phyloP scores from a whole-genome alignment of 30 jellyfish, hydroid and myxozoan species.

The Turritopsis rubra region DNA sequence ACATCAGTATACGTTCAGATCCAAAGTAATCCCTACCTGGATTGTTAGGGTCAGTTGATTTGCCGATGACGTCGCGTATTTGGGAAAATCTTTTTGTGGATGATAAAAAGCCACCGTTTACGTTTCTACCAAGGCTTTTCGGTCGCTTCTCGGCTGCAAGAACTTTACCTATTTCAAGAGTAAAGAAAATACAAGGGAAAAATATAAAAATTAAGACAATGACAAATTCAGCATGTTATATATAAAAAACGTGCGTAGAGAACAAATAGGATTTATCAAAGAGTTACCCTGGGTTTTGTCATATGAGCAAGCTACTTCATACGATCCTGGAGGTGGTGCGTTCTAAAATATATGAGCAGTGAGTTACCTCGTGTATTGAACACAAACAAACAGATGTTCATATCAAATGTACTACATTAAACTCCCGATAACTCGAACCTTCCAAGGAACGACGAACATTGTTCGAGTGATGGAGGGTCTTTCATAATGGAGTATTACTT shows the following conservation, averaged over 20 bases:
- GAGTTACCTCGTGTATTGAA: not conserved
- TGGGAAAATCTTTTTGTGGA: conserved; percentile 79
- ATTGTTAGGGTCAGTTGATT: conserved; percentile 44
- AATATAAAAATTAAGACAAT: not conserved
- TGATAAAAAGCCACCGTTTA: conserved; percentile 83
- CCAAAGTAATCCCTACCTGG: conserved; percentile 44
- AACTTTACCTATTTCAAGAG: conserved; percentile 41
- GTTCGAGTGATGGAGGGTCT: no score
- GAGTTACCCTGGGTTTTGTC: conserved; percentile 74
- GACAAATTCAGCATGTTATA: not conserved
- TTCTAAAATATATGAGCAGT: conserved; percentile 26
- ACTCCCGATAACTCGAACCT: no score
- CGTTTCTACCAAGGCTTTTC: conserved; percentile 9
- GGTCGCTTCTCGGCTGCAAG: conserved; percentile 32
- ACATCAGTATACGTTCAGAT: not conserved
- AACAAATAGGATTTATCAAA: not conserved
- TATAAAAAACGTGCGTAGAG: not conserved
- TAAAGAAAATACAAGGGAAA: not conserved
- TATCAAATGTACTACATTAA: no score
- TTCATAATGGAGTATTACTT: no score
- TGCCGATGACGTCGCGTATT: conserved; percentile 40
- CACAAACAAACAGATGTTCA: no score
- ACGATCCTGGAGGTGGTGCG: conserved; percentile 82
- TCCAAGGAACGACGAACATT: no score
- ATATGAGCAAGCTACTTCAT: conserved; percentile 60